These are phyloP conservation scores for Zophobas atratus DNA, from an alignment of 1,140 invertebrate species.

Conservation along the genomic window DNA sequence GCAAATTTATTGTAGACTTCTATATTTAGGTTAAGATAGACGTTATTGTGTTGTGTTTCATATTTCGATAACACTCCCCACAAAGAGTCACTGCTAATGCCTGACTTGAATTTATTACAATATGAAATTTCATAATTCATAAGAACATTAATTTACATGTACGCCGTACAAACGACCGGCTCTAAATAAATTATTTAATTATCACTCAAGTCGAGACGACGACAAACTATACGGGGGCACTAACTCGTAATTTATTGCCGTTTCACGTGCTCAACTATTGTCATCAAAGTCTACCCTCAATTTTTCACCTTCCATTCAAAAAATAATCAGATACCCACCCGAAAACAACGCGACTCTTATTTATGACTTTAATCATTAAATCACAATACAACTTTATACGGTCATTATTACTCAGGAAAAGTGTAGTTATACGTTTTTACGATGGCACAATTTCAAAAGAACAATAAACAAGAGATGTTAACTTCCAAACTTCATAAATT, in stretches of 20 bases:
- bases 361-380: conserved; percentile 19
- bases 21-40: conserved; percentile 49
- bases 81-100: conserved; percentile 34
- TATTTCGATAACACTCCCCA: conserved; percentile 42
- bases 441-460: conserved; percentile 15
- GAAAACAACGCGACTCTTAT: conserved; percentile 6
- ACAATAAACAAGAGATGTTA: conserved; percentile 38
- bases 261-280: conserved; percentile 18
- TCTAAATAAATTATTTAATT: conserved; percentile 41
- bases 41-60: conserved; percentile 33
- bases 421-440: conserved; percentile 34
- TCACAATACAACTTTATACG: conserved; percentile 28
- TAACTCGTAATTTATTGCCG: conserved; percentile 12
- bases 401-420: conserved; percentile 20
- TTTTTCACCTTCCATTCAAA: conserved; percentile 28
- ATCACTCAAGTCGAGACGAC: conserved; percentile 9
- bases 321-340: conserved; percentile 16
- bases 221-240: neutral
- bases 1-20: conserved; percentile 49
- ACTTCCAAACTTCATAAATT: conserved; percentile 39
- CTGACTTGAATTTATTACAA: conserved; percentile 42
- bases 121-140: conserved; percentile 43
- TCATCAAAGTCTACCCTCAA: conserved; percentile 22
- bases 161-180: conserved; percentile 23
- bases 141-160: conserved; percentile 32